Evolutionary conservation across 2,888 invertebrate species (phyloP).

Genomic region (Catonia carolina): DNA sequence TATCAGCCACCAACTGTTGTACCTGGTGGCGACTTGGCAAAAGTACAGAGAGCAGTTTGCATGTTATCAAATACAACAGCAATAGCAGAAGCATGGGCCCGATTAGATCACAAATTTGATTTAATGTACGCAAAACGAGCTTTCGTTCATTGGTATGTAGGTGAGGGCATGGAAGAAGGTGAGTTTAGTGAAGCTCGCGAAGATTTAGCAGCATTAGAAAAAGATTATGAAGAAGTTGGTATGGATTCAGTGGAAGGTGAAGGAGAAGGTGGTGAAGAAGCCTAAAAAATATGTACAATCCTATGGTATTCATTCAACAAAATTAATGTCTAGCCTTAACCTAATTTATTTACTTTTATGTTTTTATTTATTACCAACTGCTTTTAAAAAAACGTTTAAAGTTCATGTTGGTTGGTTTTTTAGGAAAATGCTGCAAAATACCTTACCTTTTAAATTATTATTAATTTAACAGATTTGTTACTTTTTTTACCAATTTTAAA

Average conservation of each 20-base stretch:
- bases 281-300: slow-evolving; percentile 28
- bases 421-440: too few relatives aligned
- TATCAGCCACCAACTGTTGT: slow-evolving; percentile 48
- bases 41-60: slow-evolving; percentile 57
- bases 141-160: slow-evolving; percentile 70
- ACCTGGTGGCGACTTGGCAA: slow-evolving; percentile 50
- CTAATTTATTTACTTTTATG: too few relatives aligned
- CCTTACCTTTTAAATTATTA: too few relatives aligned
- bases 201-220: slow-evolving; percentile 67
- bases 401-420: too few relatives aligned
- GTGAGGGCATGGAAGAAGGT: slow-evolving; percentile 76
- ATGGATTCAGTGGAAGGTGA: slow-evolving; percentile 63
- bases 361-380: too few relatives aligned
- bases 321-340: too few relatives aligned
- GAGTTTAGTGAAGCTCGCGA: slow-evolving; percentile 53
- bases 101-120: slow-evolving; percentile 61
- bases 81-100: slow-evolving; percentile 60
- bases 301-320: background rate
- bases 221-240: slow-evolving; percentile 82
- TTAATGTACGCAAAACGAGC: slow-evolving; percentile 62
- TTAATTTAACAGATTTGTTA: too few relatives aligned
- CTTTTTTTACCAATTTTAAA: too few relatives aligned
- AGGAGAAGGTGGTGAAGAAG: slow-evolving; percentile 51
- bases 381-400: too few relatives aligned
- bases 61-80: slow-evolving; percentile 63